Evolutionary conservation across 2,888 invertebrate species (phyloP), one percentile per base, ranked within the genome.

Genomic region (Blera fallax): DNA sequence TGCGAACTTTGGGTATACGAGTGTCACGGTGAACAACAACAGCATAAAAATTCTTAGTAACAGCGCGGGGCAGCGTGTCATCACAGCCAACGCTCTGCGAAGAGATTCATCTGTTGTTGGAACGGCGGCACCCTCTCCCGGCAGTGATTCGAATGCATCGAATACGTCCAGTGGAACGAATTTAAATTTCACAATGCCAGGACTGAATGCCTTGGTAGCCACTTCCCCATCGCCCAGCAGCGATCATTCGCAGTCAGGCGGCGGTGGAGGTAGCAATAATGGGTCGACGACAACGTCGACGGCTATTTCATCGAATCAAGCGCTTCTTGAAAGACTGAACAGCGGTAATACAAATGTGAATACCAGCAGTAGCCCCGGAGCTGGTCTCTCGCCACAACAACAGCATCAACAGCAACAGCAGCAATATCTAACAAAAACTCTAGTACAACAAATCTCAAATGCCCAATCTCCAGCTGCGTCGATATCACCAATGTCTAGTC

Each of bases 401-500:
- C 89, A 89, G 83, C 87, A 69, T 27, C 79, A 87, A 37, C 89
- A 88, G 11, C 89, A 89, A 7, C 60, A 45, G 79, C 89, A 87
- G 45, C 88, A 91, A 85, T 91, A 89, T 77, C 88, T 91, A 18
- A 90, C 91, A 76, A 91, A 91, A 88, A 90, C 91, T 37, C 87
- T 92, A 87, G 91, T 91, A 54, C 88, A 88, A 65, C 88, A 88
- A 83, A 84, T 87, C 32, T 58, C 87, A 45, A 88, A 83, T 85
- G 88, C 88, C 29, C 92, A 92, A 87, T 92, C 92, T 72, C 92
- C 92, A 83, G 88, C 89, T 58, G 89, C 91, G 85, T 92, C 92
- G 72, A 93, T 94, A 88, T 94, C 94, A 87, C 94, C 94, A 37
- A 92, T 94, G 92, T 94, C 94, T 89, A 94, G 94, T 92, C 94